Conservation (phyloP, 2,113 vertebrate genomes). For the Spea bombifrons region DNA sequence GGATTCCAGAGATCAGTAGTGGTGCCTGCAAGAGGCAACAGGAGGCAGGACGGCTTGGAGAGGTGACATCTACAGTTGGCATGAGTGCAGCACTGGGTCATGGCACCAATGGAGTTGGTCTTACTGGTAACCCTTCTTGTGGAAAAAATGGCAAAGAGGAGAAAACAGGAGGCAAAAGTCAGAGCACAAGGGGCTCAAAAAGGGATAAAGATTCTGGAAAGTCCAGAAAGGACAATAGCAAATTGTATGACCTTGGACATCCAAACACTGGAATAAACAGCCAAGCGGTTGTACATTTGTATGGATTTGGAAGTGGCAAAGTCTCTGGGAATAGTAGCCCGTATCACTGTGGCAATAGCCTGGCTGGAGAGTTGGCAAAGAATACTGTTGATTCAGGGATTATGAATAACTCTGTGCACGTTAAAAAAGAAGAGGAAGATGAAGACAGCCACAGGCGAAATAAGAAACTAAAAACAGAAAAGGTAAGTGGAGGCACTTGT, state of each 20-base stretch:
- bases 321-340: conserved; percentile 69
- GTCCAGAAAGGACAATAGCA: conserved; percentile 74
- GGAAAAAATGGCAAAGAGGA: conserved; percentile 84
- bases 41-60: conserved; percentile 88
- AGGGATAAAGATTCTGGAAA: conserved; percentile 84
- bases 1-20: conserved; percentile 84
- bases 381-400: conserved; percentile 78
- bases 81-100: conserved; percentile 83
- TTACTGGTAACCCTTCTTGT: conserved; percentile 69
- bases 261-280: conserved; percentile 63
- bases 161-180: conserved; percentile 77
- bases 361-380: conserved; percentile 72
- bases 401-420: conserved; percentile 81
- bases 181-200: conserved; percentile 80
- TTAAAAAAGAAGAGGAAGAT: conserved; percentile 73
- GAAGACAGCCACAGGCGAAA: conserved; percentile 82
- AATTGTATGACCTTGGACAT: conserved; percentile 76
- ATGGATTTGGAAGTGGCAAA: conserved; percentile 74
- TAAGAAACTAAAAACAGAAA: conserved; percentile 89
- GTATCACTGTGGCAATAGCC: conserved; percentile 72
- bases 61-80: conserved; percentile 67
- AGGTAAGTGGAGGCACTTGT: conserved; percentile 68
- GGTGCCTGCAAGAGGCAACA: conserved; percentile 80
- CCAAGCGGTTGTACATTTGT: conserved; percentile 75
- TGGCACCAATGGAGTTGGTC: conserved; percentile 56